Percentiles rank a stretch among this genome's conserved stretches.
Conservation (phyloP, 2,113 vertebrate genomes). For the Echinops telfairi region DNA sequence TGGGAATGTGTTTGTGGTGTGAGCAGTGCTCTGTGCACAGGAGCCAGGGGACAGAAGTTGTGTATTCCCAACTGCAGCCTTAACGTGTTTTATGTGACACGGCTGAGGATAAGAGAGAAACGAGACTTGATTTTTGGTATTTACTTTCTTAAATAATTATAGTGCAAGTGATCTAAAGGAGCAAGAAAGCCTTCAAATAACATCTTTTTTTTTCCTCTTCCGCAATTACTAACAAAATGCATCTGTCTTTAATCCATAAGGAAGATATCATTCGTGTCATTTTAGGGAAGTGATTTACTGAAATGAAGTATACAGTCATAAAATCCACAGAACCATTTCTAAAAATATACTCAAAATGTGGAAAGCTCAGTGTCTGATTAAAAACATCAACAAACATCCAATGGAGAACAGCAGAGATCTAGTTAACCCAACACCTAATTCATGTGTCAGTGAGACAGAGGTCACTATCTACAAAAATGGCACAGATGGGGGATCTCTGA, state of each 20-base stretch:
- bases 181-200: background rate
- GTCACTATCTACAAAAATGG: too few species aligned
- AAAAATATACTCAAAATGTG: constrained; percentile 17
- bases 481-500: too few species aligned
- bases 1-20: background rate
- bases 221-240: background rate
- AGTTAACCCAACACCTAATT: background rate
- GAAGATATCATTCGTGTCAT: background rate
- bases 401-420: background rate
- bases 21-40: background rate
- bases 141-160: background rate
- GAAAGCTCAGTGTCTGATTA: background rate
- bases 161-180: background rate
- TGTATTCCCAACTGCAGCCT: fast-evolving
- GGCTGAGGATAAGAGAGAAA: background rate
- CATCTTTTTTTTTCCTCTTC: background rate
- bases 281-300: constrained; percentile 16
- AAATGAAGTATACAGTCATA: background rate
- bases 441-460: background rate
- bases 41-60: background rate
- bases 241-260: background rate
- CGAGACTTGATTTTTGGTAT: background rate
- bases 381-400: background rate
- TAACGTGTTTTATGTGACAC: background rate
- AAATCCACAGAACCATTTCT: background rate